Base-by-base conservation (phyloP, 2,888 invertebrate genomes). In the Erebia epiphron region DNA sequence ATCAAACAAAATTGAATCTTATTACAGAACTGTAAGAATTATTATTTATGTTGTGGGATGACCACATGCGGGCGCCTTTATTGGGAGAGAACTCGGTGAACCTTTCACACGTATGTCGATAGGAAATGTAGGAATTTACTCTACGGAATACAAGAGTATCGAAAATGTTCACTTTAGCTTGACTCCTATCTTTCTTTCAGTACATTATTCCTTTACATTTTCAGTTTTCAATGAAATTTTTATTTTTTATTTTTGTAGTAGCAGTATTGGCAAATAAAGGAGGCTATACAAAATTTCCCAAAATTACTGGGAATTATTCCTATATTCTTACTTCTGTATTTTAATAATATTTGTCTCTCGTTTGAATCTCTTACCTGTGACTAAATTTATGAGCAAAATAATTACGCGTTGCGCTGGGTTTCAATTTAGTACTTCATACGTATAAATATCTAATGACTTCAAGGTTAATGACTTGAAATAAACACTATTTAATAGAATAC, bases 81-180 rank as follows among this genome's bases (percentile, higher is more conserved):
- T 71, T 70, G 72, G 68, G 67, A 75, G 68, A 70, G 72, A 73
- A 73, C 60, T 68, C 70, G 61, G 72, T 62, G 70, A 65, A 72
- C 71, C 67, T 73, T 74, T 75, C 73, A 71, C 74, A 75, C 75
- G 70, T 75, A 72, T 68, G 66, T 61, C 71, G 73, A 71, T 67
- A 71, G 74, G 75, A 76, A 78, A 75, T 76, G 76, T 72, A 72
- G 75, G 67, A 62, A 76, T 76, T 75, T 75, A 74, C 72, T 74
- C 62, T 62, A 14, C 67, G 72, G 75, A 73, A 76, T 78, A 70
- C 66, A 58, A 67, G 66, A 57, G 52, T 61, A 61, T 67, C 60
- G 13, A 60, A 67, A 61, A 61, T 61, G 60, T 21, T 41, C 61
- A 52, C 58, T 67, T 60, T 56, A 61, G 50, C 41, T 67, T 16